Evolutionary conservation across 2,797 vertebrate species (phyloP).

Genomic region (Diplodus puntazzo): DNA sequence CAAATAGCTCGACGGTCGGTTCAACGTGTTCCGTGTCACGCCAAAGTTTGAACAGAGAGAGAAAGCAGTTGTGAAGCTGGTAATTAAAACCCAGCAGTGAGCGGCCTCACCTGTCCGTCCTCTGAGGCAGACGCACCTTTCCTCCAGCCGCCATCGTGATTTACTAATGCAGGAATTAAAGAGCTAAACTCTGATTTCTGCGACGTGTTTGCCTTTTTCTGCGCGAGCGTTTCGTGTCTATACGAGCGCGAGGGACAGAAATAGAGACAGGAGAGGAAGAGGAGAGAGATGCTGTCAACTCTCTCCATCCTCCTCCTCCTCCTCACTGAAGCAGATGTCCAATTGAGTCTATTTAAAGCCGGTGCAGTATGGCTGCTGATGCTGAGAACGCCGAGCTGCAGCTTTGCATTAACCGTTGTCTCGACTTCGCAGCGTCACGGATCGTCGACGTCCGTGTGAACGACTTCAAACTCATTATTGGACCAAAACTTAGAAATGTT

Average conservation of each 20-base stretch:
- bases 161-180: conserved; percentile 56
- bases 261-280: conserved; percentile 72
- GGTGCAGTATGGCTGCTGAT: conserved; percentile 60
- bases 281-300: conserved; percentile 74
- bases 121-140: conserved; percentile 13
- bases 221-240: conserved; percentile 6
- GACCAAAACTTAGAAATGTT: not conserved
- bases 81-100: conserved; percentile 8
- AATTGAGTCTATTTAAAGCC: conserved; percentile 80
- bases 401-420: conserved; percentile 62
- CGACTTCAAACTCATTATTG: not conserved
- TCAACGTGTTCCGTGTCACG: not conserved
- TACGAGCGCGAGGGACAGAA: conserved; percentile 58
- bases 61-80: not conserved
- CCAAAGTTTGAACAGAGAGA: not conserved
- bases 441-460: not conserved
- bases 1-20: not conserved
- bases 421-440: not conserved
- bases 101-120: not conserved
- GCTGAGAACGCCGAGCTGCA: conserved; percentile 63
- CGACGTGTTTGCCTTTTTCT: conserved; percentile 8
- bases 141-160: conserved; percentile 40
- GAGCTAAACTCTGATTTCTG: conserved; percentile 45
- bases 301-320: conserved; percentile 68
- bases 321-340: conserved; percentile 81